phyloP scores from a whole-genome alignment of 2,113 vertebrate species.

The Caretta caretta region DNA sequence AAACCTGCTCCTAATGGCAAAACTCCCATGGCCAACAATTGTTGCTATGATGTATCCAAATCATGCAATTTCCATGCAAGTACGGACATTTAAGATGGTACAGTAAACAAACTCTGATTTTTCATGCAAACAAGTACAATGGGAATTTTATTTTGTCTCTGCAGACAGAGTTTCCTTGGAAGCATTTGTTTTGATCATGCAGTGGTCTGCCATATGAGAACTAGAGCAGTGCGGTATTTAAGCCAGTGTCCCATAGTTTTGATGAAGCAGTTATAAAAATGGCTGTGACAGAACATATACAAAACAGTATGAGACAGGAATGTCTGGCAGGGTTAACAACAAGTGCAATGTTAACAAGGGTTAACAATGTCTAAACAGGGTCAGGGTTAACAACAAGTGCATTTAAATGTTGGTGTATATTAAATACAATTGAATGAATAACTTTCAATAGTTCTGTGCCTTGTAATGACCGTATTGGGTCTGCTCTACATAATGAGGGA shows the following conservation, averaged over 20 bases:
- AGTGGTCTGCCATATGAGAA: constrained; percentile 9
- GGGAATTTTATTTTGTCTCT: neutral
- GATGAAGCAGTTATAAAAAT: neutral
- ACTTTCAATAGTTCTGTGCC: neutral
- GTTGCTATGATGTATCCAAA: neutral
- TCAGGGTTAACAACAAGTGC: neutral
- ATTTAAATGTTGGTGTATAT: neutral
- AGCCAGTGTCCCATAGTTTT: neutral
- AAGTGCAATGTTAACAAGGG: too few relatives aligned
- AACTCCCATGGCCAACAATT: neutral
- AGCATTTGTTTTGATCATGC: constrained; percentile 9
- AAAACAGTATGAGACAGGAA: neutral
- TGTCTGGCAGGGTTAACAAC: neutral
- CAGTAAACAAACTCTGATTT: neutral
- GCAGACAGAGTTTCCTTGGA: neutral
- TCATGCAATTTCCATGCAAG: neutral
- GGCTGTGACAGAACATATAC: neutral
- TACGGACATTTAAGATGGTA: neutral
- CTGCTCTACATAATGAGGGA: neutral
- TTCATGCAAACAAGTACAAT: neutral
- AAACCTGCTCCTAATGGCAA: neutral
- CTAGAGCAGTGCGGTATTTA: neutral
- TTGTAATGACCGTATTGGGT: neutral
- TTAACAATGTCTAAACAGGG: too few relatives aligned
- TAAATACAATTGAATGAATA: neutral